Conservation (phyloP, 2,797 vertebrate genomes). For the Dallia pectoralis region DNA sequence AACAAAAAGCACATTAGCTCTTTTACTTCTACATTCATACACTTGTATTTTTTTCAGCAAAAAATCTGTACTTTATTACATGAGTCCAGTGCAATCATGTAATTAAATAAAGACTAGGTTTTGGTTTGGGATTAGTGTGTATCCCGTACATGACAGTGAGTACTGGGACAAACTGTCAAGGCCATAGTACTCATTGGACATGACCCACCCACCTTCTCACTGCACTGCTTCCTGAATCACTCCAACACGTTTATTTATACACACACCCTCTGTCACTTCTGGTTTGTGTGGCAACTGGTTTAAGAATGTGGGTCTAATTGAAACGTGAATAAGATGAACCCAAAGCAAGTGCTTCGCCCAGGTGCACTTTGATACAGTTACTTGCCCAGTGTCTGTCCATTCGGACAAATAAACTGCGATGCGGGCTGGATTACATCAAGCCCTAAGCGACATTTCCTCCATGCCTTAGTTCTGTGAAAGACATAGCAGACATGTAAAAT, state of each 20-base stretch:
- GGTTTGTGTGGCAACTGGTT: neutral
- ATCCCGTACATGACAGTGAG: neutral
- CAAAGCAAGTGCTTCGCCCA: too few species aligned
- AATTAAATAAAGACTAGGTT: neutral
- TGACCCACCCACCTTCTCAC: neutral
- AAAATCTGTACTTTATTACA: neutral
- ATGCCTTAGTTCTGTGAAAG: neutral
- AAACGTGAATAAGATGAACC: too few species aligned
- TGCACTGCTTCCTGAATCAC: neutral
- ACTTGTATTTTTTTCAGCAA: neutral
- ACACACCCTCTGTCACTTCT: neutral
- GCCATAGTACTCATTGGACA: too few species aligned
- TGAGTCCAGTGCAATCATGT: constrained; percentile 5
- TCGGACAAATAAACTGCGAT: too few species aligned
- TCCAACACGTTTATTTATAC: neutral
- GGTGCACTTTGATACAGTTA: too few species aligned
- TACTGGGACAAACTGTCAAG: neutral
- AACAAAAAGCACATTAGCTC: neutral
- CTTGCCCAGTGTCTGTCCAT: too few species aligned
- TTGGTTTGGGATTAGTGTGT: neutral
- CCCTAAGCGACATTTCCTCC: neutral
- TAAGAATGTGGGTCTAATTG: too few species aligned
- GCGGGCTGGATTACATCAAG: too few species aligned
- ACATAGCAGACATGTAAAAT: neutral
- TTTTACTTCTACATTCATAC: neutral